Evolutionary conservation across 2,888 invertebrate genomes (phyloP), one percentile per base, ranked within the genome.

Genomic region (Apotomis betuletana): DNA sequence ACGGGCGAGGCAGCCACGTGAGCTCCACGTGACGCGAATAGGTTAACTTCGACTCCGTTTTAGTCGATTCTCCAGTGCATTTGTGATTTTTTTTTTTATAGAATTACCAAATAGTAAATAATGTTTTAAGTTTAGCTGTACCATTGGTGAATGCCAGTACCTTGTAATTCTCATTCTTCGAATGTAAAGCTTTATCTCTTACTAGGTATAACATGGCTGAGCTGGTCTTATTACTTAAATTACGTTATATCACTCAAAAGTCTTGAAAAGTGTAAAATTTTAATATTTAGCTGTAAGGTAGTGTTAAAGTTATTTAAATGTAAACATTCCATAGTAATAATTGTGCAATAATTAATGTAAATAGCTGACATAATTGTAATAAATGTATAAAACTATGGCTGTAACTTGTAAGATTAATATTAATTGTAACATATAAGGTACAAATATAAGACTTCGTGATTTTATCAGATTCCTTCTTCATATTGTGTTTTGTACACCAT

Each of bases 311-410:
- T 57, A 78, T 79, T 81, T 82, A 84, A 81, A 80, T 81, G 74
- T 74, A 74, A 82, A 91, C 93, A 93, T 93, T 93, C 93, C 93
- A 88, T 92, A 89, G 85, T 85, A 86, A 85, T 90, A 87, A 87
- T 85, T 88, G 91, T 88, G 88, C 87, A 88, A 88, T 88, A 88
- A 83, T 58, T 79, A 62, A 71, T 86, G 82, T 87, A 84, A 76
- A 85, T 81, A 84, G 76, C 69, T 65, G 68, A 70, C 51, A 62
- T 71, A 44, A 61, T 81, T 79, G 76, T 72, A 76, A 69, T 68
- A 75, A 76, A 75, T 84, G 83, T 85, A 84, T 78, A 83, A 83
- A 85, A 69, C 76, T 77, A 70, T 78, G 77, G 70, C 75, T 79
- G 70, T 76, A 76, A 73, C 67, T 64, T 73, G 73, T 70, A 68